A percentile compares a stretch with the other conserved stretches of the same genome.
Conservation (phyloP, 2,797 vertebrate species). For the Crenichthys baileyi region DNA sequence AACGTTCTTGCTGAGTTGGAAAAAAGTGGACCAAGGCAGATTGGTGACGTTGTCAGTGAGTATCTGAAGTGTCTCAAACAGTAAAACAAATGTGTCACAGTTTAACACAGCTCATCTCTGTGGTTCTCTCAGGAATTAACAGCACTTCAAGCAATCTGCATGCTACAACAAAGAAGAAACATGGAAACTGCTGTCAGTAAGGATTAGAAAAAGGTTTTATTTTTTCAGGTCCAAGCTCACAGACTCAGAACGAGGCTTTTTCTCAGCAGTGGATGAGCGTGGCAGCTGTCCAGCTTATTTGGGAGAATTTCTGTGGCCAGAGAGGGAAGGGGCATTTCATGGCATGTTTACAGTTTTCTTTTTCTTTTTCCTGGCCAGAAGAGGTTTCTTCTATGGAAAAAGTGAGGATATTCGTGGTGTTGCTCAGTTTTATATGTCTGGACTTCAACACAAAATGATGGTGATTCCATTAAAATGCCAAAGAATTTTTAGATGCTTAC, state of each 20-base stretch:
- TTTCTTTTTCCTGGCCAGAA: constrained; percentile 56
- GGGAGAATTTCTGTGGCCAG: constrained; percentile 48
- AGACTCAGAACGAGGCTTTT: constrained; percentile 35
- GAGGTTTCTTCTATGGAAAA: constrained; percentile 51
- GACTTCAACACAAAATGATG: constrained; percentile 26
- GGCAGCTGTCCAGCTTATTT: constrained; percentile 35
- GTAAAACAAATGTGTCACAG: background rate
- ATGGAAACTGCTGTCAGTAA: constrained; percentile 88
- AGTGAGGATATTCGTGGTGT: constrained; percentile 62
- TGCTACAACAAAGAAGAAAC: constrained; percentile 85
- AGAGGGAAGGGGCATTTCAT: constrained; percentile 32
- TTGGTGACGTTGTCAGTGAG: constrained; percentile 95
- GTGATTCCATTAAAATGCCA: constrained; percentile 32
- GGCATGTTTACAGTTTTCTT: constrained; percentile 30
- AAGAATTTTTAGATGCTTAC: constrained; percentile 37
- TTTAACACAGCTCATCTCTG: constrained; percentile 8
- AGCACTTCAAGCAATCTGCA: constrained; percentile 84
- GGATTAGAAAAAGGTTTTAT: background rate
- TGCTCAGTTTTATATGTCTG: constrained; percentile 32
- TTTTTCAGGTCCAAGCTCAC: constrained; percentile 15
- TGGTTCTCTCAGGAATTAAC: constrained; percentile 83
- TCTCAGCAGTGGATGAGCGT: constrained; percentile 35
- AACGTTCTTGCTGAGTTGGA: constrained; percentile 93
- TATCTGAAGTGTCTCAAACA: constrained; percentile 44
- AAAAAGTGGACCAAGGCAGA: constrained; percentile 86